Base-by-base conservation (phyloP, 2,888 invertebrate species). In the Rhaphigaster nebulosa region DNA sequence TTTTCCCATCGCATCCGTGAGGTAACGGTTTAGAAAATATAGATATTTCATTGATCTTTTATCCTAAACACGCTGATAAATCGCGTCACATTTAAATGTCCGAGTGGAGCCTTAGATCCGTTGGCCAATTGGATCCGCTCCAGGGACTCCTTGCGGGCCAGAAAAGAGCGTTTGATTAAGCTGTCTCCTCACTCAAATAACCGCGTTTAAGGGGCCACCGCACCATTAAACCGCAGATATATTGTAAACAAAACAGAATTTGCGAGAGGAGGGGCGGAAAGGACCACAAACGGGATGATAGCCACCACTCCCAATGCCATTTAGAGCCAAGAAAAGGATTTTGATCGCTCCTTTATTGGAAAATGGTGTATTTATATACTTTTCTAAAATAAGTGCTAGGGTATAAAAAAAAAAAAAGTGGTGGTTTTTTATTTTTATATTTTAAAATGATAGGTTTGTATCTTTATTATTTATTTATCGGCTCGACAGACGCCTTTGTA, bases 51-150 rank as follows among this genome's bases (percentile, higher is more conserved):
- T 70, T 70, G 70, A 70, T 70, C 70, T 70, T 70, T 70, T 70
- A 70, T 70, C 70, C 70, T 70, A 70, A 70, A 70, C 70, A 34
- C 18, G 34, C 70, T 70, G 70, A 70, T 70, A 70, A 70, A 70
- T 70, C 34, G 70, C 70, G 70, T 70, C 70, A 70, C 70, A 70
- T 70, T 70, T 70, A 70, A 70, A 70, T 70, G 38, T 70, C 70
- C 20, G 70, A 34, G 70, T 34, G 70, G 70, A 10, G 0, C 70
- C 70, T 70, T 70, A 70, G 70, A 70, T 70, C 70, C 34, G 70
- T 0, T 20, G 70, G 70, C 70, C 70, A 70, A 70, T 70, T 70
- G 70, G 70, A 70, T 70, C 18, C 20, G 34, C 34, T 70, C 70
- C 70, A 70, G 70, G 20, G 20, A 18, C 70, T 70, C 70, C 34